A percentile compares a stretch with the other conserved stretches of the same genome.
Conservation (phyloP, 2,797 vertebrate genomes). For the Amniataba percoides region DNA sequence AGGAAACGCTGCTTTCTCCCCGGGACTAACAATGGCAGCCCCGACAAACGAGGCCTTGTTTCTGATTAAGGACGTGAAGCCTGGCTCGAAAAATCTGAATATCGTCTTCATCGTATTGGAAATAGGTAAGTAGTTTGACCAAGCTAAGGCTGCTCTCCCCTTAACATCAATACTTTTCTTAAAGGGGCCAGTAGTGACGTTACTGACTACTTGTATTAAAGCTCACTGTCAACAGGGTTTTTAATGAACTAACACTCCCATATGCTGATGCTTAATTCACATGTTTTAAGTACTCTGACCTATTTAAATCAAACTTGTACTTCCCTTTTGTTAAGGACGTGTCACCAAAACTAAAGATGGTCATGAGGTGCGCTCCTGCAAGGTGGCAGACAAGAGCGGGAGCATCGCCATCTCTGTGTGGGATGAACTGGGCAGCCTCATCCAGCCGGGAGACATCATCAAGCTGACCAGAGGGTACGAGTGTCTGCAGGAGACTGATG, state of each 20-base stretch:
- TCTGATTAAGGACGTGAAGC: slow-evolving; percentile 97
- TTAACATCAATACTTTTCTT: slow-evolving; percentile 41
- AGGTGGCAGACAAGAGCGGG: slow-evolving; percentile 97
- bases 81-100: slow-evolving; percentile 97
- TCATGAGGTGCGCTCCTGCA: slow-evolving; percentile 97
- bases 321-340: slow-evolving; percentile 85
- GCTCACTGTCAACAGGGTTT: not conserved
- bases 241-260: not conserved
- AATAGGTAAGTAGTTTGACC: slow-evolving; percentile 92
- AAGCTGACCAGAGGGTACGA: slow-evolving; percentile 96
- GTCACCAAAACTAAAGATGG: slow-evolving; percentile 99
- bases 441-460: slow-evolving; percentile 97
- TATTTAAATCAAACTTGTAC: not conserved
- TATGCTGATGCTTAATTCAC: not conserved
- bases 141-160: slow-evolving; percentile 17
- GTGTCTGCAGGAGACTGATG: not conserved
- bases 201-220: not conserved
- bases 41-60: slow-evolving; percentile 88
- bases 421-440: slow-evolving; percentile 96
- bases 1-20: not conserved
- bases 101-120: slow-evolving; percentile 99
- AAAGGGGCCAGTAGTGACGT: slow-evolving; percentile 59
- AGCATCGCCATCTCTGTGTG: slow-evolving; percentile 98
- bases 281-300: not conserved
- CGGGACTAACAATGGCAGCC: slow-evolving; percentile 81